phyloP scores from a whole-genome alignment of 2,797 vertebrate species.

The Psittacula derbiana region DNA sequence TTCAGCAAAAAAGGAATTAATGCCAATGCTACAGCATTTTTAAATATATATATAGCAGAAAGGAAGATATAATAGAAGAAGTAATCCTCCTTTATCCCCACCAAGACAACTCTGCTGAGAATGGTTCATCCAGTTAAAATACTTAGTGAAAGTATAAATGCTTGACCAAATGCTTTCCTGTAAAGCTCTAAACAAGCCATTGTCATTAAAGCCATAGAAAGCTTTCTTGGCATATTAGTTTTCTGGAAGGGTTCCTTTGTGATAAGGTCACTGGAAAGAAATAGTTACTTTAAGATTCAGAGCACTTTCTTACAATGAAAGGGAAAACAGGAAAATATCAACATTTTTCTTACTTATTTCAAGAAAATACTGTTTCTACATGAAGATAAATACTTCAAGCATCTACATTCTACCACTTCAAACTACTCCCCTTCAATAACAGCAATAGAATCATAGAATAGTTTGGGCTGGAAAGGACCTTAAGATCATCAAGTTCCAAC shows the following conservation, averaged over 20 bases:
- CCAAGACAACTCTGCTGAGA: conserved; percentile 2
- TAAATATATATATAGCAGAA: neutral
- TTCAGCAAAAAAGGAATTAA: neutral
- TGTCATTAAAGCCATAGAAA: neutral
- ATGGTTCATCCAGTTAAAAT: conserved; percentile 55
- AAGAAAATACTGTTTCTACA: neutral
- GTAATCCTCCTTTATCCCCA: conserved; percentile 51
- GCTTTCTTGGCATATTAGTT: neutral
- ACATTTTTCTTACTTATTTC: neutral
- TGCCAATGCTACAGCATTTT: neutral
- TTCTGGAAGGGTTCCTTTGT: neutral
- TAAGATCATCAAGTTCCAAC: neutral
- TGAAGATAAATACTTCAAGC: neutral
- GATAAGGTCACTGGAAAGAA: neutral
- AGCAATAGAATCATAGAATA: neutral
- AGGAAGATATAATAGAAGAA: neutral
- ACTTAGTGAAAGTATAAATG: conserved; percentile 16
- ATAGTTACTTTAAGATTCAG: neutral
- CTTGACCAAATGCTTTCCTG: conserved; percentile 31
- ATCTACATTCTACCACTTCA: neutral
- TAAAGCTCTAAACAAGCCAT: neutral
- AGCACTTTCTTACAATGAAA: neutral
- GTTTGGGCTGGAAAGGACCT: neutral
- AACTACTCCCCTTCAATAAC: neutral
- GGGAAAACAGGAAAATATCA: neutral